Conservation (phyloP, 1,140 invertebrate species). For the Drosophila melanogaster region Release_6_plus_ISO1_MT NC_004354.4:4708001-4708500, state of each 20-base stretch:
- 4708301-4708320: neutral
- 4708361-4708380: constrained; percentile 9
- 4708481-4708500: constrained; percentile 1
- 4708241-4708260: neutral
- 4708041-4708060: constrained; percentile 9
- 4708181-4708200: neutral
- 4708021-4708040: constrained; percentile 14
- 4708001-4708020: neutral
- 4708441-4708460: neutral
- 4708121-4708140: neutral
- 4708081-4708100: neutral
- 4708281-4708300: constrained; percentile 9
- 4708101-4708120: neutral
- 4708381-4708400: constrained; percentile 14
- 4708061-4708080: constrained; percentile 6
- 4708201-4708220: neutral
- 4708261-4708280: neutral
- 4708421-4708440: constrained; percentile 1
- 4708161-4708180: neutral
- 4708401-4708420: constrained; percentile 11
- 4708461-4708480: neutral
- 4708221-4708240: neutral
- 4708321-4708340: neutral
- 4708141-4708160: neutral
- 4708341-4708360: constrained; percentile 6